Evolutionary conservation across 2,888 invertebrate genomes (phyloP).

Genomic region (Dione vanillae): DNA sequence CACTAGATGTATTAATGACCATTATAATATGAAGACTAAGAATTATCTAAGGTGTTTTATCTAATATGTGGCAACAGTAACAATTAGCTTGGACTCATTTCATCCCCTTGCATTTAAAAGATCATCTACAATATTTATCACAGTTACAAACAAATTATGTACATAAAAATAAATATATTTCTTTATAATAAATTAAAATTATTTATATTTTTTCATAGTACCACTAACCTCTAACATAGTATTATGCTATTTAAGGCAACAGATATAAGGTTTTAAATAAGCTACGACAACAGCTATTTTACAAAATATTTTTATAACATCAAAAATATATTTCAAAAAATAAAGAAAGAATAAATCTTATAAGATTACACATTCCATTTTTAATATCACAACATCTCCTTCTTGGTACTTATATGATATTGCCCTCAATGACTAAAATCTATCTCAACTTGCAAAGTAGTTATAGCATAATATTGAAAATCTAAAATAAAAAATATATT

Average conservation of each 20-base stretch:
- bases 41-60: conserved; percentile 26
- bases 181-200: conserved; percentile 24
- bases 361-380: conserved; percentile 31
- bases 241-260: conserved; percentile 44
- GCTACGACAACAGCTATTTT: conserved; percentile 42
- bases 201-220: conserved; percentile 21
- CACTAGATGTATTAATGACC: conserved; percentile 25
- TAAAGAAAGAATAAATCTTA: conserved; percentile 31
- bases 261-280: conserved; percentile 34
- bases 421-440: conserved; percentile 16
- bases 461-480: conserved; percentile 4
- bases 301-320: conserved; percentile 35
- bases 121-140: conserved; percentile 52
- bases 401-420: conserved; percentile 35
- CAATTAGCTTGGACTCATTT: conserved; percentile 29
- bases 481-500: not conserved
- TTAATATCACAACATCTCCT: conserved; percentile 41
- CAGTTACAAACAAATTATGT: conserved; percentile 50
- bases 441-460: conserved; percentile 10
- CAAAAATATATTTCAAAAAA: conserved; percentile 41
- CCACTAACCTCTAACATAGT: conserved; percentile 38
- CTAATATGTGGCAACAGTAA: conserved; percentile 34
- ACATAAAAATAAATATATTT: conserved; percentile 38
- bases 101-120: conserved; percentile 38
- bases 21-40: conserved; percentile 25